Conservation (phyloP, 2,797 vertebrate genomes). For the Anniella stebbinsi region DNA sequence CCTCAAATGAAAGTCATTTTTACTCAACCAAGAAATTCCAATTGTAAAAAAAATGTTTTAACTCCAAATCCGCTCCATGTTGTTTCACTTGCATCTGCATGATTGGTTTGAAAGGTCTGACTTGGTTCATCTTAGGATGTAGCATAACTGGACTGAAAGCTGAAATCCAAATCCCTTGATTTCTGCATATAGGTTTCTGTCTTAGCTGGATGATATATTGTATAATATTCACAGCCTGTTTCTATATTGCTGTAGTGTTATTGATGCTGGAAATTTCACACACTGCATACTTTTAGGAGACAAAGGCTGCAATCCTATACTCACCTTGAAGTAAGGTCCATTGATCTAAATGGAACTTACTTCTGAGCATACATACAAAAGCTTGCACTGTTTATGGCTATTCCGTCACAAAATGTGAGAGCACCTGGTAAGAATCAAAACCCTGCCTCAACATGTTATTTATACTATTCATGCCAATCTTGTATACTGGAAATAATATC, state of each 20-base stretch:
- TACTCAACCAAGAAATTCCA: background rate
- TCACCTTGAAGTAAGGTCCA: too few species aligned
- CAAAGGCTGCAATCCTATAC: background rate
- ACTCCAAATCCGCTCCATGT: background rate
- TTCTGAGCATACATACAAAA: too few species aligned
- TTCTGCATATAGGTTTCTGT: background rate
- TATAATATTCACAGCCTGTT: background rate
- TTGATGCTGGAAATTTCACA: background rate
- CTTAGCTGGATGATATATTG: background rate
- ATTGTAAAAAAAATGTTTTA: background rate
- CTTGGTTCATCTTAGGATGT: background rate
- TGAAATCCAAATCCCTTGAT: background rate
- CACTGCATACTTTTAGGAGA: background rate
- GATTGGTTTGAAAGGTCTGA: background rate
- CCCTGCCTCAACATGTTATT: background rate
- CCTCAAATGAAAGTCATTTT: background rate
- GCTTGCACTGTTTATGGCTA: background rate
- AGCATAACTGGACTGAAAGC: background rate
- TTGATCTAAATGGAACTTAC: too few species aligned
- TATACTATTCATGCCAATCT: background rate
- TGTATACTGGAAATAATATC: rapidly evolving
- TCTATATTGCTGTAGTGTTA: background rate
- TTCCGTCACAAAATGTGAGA: background rate
- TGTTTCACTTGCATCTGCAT: background rate
- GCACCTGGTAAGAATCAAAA: background rate